phyloP scores from a whole-genome alignment of 92 coral and sea anemone genomes.

The Porites rus region DNA sequence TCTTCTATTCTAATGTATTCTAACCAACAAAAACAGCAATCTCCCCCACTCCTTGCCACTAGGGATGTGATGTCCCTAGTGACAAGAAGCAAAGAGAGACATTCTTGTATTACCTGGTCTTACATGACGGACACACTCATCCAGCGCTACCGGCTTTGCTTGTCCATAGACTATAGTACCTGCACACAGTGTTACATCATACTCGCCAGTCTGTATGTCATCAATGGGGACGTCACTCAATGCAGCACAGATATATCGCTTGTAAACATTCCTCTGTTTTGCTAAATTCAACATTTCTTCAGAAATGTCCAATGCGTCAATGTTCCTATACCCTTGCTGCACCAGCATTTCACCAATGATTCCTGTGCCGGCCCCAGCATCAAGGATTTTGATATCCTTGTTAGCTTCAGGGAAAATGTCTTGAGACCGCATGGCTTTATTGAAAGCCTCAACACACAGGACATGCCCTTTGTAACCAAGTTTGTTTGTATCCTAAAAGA shows the following conservation, averaged over 20 bases:
- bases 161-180: slow-evolving; percentile 67
- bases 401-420: slow-evolving; percentile 24
- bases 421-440: slow-evolving; percentile 32
- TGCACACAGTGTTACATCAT: slow-evolving; percentile 57
- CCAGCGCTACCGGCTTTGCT: slow-evolving; percentile 51
- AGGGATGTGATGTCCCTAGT: too few species aligned
- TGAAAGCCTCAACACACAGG: slow-evolving; percentile 51
- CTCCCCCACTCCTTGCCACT: too few species aligned
- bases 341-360: slow-evolving; percentile 61
- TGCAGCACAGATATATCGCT: slow-evolving; percentile 69
- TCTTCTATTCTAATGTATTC: too few species aligned
- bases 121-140: slow-evolving; percentile 59
- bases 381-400: slow-evolving; percentile 47
- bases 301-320: slow-evolving; percentile 73
- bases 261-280: slow-evolving; percentile 47
- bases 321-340: slow-evolving; percentile 66
- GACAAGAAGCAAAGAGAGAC: too few species aligned
- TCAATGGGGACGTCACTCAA: slow-evolving; percentile 46
- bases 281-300: slow-evolving; percentile 68
- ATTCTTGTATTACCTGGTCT: slow-evolving; percentile 53
- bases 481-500: slow-evolving; percentile 12
- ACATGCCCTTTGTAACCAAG: slow-evolving; percentile 64
- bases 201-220: slow-evolving; percentile 56
- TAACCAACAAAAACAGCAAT: too few species aligned
- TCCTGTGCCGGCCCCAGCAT: slow-evolving; percentile 83